Evolutionary conservation across 2,797 vertebrate species (phyloP), one percentile per base, ranked within the genome.

Genomic region (Lutjanus argentimaculatus): DNA sequence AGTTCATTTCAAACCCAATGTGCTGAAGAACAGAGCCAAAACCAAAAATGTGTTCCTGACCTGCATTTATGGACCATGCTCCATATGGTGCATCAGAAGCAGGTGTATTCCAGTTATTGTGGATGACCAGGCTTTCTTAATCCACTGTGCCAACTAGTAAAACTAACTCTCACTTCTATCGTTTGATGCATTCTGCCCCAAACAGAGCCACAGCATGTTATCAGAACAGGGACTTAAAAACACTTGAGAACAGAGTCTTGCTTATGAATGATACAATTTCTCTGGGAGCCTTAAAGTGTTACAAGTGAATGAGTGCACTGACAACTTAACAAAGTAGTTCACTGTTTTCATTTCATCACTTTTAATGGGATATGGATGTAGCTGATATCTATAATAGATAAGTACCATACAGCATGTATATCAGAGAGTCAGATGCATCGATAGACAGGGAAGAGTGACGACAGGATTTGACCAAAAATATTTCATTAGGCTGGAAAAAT

Each of bases 401-500:
- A 58, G 46, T 70, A 56, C 55, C 61, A 68, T 40, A 64, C 64
- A 55, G 66, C 43, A 16, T 64, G 52, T 40, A 19, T 58, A 63
- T 61, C 45, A 67, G 19, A 58, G 42, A 30, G 49, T 66, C 40
- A 64, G 67, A 87, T 78, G 48, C 85, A 77, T 75, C 11, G 22
- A 85, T 82, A 72, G 25, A 36, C 57, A 21, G 30, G 30, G 52
- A 62, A 73, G 59, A 58, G 53, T 22, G 48, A 71, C 81, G 69
- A 8, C 53, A 48, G 45, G 69, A 64, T 79, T 67, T 63, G 43
- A 67, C 40, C 25, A 45, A 89, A 89, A 85, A 79, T 79, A 84
- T 88, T 89, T 81, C 63, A 89, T 90, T 80, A 81, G 48, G 25
- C 30, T 59, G 11, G 61, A 75, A 82, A 82, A 85, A 83, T 49